phyloP scores from a whole-genome alignment of 2,113 vertebrate species.

The Galeopterus variegatus region DNA sequence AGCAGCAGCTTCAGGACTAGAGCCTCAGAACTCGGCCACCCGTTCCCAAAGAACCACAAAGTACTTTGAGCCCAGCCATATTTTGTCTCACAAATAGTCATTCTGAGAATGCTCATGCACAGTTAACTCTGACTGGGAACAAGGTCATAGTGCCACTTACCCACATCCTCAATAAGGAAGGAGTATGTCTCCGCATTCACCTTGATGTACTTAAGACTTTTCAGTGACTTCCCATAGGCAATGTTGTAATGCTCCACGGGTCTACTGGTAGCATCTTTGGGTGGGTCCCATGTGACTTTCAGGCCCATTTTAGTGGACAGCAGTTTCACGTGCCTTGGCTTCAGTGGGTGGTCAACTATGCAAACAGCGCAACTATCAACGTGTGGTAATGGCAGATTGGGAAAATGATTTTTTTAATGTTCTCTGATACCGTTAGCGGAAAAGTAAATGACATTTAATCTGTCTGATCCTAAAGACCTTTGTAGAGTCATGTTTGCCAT shows the following conservation, averaged over 20 bases:
- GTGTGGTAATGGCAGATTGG: neutral
- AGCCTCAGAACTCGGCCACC: neutral
- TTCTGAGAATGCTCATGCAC: neutral
- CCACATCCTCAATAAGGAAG: conserved; percentile 89
- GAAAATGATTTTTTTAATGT: neutral
- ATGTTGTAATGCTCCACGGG: conserved; percentile 89
- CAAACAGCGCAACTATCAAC: conserved; percentile 82
- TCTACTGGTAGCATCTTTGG: conserved; percentile 88
- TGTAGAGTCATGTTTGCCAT: neutral
- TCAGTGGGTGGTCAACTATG: conserved; percentile 86
- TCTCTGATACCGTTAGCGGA: conserved; percentile 20
- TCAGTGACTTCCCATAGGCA: conserved; percentile 90
- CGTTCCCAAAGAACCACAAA: neutral
- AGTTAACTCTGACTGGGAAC: neutral
- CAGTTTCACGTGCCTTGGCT: conserved; percentile 90
- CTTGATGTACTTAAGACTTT: conserved; percentile 89
- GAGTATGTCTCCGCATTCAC: conserved; percentile 86
- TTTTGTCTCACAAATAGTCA: neutral
- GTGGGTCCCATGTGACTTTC: conserved; percentile 90
- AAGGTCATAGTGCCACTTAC: conserved; percentile 83
- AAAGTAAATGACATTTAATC: neutral
- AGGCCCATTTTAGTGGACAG: conserved; percentile 87
- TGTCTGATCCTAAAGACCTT: neutral
- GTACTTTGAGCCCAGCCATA: neutral
- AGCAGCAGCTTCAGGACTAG: neutral